These are phyloP conservation scores for Scolanthus callimorphus DNA, from an alignment of 92 coral and sea anemone species.

Conservation along the genomic window DNA sequence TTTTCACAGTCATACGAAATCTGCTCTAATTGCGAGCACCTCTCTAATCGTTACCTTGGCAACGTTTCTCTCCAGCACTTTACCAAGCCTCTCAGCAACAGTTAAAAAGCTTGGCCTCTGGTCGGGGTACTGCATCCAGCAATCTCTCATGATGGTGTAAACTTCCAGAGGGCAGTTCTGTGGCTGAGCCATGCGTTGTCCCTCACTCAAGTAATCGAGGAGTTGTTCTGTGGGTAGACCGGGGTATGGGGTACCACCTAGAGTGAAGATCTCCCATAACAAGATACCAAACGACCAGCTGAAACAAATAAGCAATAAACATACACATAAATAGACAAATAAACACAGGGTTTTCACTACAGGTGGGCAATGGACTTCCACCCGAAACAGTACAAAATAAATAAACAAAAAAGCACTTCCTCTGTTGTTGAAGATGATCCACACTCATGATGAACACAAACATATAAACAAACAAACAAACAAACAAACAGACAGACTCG, in stretches of 20 bases:
- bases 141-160: conserved; percentile 80
- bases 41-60: conserved; percentile 42
- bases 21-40: neutral
- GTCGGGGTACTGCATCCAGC: conserved; percentile 68
- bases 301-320: neutral
- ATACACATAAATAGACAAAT: too few species aligned
- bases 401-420: too few species aligned
- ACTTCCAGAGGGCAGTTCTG: conserved; percentile 79
- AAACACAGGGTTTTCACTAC: too few species aligned
- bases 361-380: too few species aligned
- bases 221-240: conserved; percentile 64
- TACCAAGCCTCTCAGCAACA: conserved; percentile 63
- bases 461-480: too few species aligned
- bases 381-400: too few species aligned
- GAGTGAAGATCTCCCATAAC: conserved; percentile 89
- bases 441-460: too few species aligned
- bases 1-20: neutral
- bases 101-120: conserved; percentile 54
- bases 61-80: conserved; percentile 56
- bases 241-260: conserved; percentile 89
- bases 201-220: conserved; percentile 70
- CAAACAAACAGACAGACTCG: too few species aligned
- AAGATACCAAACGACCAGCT: conserved; percentile 92
- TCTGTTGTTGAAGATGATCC: too few species aligned
- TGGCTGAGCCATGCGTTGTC: conserved; percentile 78